Conservation (phyloP, 1,140 invertebrate species). For the Ceratitis capitata region DNA sequence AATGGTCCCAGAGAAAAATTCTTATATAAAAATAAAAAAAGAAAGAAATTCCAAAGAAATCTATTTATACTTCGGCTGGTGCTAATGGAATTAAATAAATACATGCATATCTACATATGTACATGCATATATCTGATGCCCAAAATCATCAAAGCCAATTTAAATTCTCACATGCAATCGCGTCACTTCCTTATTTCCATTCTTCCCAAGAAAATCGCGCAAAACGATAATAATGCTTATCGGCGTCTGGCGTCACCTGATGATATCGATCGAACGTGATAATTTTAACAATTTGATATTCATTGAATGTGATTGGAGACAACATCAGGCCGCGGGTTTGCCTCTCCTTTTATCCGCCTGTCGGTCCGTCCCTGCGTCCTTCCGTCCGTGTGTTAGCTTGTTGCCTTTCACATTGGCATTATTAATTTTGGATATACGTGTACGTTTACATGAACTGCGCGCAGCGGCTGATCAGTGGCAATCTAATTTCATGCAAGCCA, state of each 20-base stretch:
- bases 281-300: conserved; percentile 25
- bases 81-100: background rate
- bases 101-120: background rate
- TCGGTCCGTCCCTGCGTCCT: too few relatives aligned
- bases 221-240: background rate
- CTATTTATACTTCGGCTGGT: background rate
- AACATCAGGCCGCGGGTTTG: background rate
- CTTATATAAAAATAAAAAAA: too few relatives aligned
- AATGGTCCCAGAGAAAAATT: too few relatives aligned
- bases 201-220: too few relatives aligned
- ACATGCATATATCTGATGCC: background rate
- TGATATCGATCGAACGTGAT: conserved; percentile 32
- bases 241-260: conserved; percentile 1
- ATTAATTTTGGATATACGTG: background rate
- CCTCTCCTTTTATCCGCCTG: background rate
- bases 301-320: background rate
- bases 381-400: background rate
- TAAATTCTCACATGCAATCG: background rate
- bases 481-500: background rate
- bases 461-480: background rate
- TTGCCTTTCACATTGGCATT: background rate
- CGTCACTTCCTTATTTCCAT: background rate
- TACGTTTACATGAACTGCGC: background rate
- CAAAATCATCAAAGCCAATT: background rate
- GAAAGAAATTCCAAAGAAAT: too few relatives aligned